Evolutionary conservation across 2,888 invertebrate genomes (phyloP).

Genomic region (Heterodera filipjevi): DNA sequence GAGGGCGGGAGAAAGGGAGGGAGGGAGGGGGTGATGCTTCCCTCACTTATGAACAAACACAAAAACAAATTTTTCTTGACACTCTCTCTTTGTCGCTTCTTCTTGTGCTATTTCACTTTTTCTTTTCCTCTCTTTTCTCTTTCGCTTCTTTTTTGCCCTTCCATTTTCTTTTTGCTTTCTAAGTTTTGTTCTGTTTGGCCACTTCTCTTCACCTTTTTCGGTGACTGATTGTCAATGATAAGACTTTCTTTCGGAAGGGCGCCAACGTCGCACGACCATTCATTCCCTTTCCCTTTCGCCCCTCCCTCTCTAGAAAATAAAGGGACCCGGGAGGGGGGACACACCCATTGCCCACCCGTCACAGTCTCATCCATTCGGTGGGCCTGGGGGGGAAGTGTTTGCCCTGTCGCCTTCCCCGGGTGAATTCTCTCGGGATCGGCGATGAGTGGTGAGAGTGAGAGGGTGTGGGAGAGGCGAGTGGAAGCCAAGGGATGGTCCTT

Average conservation of each 20-base stretch:
- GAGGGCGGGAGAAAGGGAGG: not conserved
- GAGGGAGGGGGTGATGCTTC: not conserved
- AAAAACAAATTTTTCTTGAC: not conserved
- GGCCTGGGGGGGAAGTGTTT: slow-evolving; percentile 22
- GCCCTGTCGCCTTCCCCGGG: slow-evolving; percentile 13
- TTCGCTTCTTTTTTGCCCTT: not conserved
- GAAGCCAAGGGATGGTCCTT: not conserved
- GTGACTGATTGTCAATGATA: not conserved
- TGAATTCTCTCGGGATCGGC: slow-evolving; percentile 18
- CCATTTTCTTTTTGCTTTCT: not conserved
- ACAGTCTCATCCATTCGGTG: slow-evolving; percentile 26
- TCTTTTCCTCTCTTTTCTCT: not conserved
- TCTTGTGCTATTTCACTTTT: not conserved
- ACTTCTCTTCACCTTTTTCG: not conserved
- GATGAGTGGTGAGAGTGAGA: slow-evolving; percentile 6
- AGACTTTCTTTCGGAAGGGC: slow-evolving; percentile 1
- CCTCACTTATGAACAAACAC: not conserved
- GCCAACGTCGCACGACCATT: slow-evolving; percentile 22
- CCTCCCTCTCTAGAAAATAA: not conserved
- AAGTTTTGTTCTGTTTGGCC: not conserved
- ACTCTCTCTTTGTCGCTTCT: not conserved
- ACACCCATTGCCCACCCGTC: not conserved
- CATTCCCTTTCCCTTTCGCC: not conserved
- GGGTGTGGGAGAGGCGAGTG: not conserved
- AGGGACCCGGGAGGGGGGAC: not conserved